phyloP scores from a whole-genome alignment of 1,140 invertebrate species.

The Diabrotica undecimpunctata region DNA sequence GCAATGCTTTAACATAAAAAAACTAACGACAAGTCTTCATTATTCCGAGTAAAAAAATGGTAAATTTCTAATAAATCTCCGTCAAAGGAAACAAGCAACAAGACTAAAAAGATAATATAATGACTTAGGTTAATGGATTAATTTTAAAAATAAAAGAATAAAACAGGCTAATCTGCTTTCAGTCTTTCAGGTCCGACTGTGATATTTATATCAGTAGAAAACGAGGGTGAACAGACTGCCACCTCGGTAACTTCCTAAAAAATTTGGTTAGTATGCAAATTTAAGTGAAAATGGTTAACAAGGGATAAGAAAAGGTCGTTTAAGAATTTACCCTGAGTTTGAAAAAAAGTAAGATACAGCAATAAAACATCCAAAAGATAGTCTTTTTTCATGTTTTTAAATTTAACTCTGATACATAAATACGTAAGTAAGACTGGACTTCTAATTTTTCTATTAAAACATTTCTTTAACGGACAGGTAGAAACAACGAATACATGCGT shows the following conservation, averaged over 20 bases:
- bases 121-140: conserved; percentile 1
- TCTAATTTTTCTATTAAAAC: no score
- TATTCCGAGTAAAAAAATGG: neutral
- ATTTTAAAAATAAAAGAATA: neutral
- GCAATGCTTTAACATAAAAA: neutral
- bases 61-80: neutral
- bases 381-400: no score
- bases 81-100: neutral
- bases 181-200: neutral
- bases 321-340: no score
- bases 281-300: neutral
- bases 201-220: conserved; percentile 3
- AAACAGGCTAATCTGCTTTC: neutral
- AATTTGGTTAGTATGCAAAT: neutral
- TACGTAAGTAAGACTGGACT: no score
- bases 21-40: neutral
- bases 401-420: no score
- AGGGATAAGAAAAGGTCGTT: no score
- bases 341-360: no score
- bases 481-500: no score
- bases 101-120: conserved; percentile 1
- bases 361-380: no score
- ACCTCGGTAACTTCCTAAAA: neutral
- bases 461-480: no score
- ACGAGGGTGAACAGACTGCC: neutral